A percentile compares a stretch with the other conserved stretches of the same genome.
phyloP scores from a whole-genome alignment of 2,797 vertebrate genomes.

The Rousettus madagascariensis region DNA sequence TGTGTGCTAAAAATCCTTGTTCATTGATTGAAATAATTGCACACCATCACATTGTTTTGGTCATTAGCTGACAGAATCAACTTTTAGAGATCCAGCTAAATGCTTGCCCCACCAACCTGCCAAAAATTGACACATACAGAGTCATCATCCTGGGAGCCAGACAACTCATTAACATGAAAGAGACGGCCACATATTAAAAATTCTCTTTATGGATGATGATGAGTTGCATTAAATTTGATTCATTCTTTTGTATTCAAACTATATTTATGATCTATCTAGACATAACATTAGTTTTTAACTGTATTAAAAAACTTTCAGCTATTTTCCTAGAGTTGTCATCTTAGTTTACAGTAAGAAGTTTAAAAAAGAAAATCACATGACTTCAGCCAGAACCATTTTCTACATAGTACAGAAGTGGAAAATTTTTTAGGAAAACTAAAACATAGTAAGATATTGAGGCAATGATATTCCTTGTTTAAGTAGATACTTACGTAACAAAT shows the following conservation, averaged over 20 bases:
- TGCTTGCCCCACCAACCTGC: background rate
- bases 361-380: background rate
- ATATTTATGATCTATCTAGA: constrained; percentile 11
- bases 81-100: constrained; percentile 20
- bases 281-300: constrained; percentile 39
- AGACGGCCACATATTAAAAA: background rate
- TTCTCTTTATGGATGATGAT: constrained; percentile 31
- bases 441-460: background rate
- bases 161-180: background rate
- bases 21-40: constrained; percentile 66
- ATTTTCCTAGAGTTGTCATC: background rate
- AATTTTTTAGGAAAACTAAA: background rate
- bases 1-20: background rate
- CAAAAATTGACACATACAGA: background rate
- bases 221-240: constrained; percentile 22
- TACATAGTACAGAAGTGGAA: background rate
- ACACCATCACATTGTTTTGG: constrained; percentile 20
- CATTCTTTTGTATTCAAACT: constrained; percentile 38
- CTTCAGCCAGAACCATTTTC: background rate
- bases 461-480: background rate
- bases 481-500: background rate
- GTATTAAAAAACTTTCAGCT: constrained; percentile 38
- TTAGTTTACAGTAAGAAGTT: constrained; percentile 33
- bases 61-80: constrained; percentile 41
- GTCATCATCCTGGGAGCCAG: background rate